Base-by-base conservation (phyloP, 64 coral and sea anemone species). In the Catalaphyllia jardinei region DNA sequence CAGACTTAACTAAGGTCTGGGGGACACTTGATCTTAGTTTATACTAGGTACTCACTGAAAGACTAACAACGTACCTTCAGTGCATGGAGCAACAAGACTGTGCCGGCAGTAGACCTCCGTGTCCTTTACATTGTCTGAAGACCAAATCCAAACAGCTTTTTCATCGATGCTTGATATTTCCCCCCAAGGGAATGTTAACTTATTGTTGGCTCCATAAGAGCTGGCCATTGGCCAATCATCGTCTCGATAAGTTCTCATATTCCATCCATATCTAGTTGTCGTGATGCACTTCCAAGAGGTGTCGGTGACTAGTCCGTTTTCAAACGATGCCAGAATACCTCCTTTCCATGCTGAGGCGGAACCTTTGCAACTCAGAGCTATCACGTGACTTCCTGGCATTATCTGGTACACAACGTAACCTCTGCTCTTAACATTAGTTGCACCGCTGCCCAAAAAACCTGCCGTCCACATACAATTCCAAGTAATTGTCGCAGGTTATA, bases 401-500 rank as follows among this genome's bases (percentile, higher is more conserved):
- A 72, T 9, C 18, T 73, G 28, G 81, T 84, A 63, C 29, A 42
- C 46, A 4, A 13, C 20, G 62, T 71, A 87, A 54, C 31, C 15
- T 30, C 79, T 85, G 0, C 42, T 46, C 11, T 3, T 27, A 8
- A 27, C 29, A 24, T 46, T 10, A 7, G 81, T 50, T 10, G 17
- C 35, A 8, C 62, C 67, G 8, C 49, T 75, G 20, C 90, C 79
- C 25, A 91, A 17, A n/a, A 33, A 29, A 55, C 5, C 61, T 75
- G n/a, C 90, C 90, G 50, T 92, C 90, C 46, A 80, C 60, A 76
- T 87, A 92, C 2, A 92, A 27, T 31, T 86, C n/a, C 11, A 92
- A 33, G 20, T 78, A 60, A 14, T 30, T 50, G 13, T 92, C 90
- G 55, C 90, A 92, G 16, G 90, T 92, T 27, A 92, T 86, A 74